phyloP scores from a whole-genome alignment of 1,140 invertebrate genomes.

The Calosoma granatense region DNA sequence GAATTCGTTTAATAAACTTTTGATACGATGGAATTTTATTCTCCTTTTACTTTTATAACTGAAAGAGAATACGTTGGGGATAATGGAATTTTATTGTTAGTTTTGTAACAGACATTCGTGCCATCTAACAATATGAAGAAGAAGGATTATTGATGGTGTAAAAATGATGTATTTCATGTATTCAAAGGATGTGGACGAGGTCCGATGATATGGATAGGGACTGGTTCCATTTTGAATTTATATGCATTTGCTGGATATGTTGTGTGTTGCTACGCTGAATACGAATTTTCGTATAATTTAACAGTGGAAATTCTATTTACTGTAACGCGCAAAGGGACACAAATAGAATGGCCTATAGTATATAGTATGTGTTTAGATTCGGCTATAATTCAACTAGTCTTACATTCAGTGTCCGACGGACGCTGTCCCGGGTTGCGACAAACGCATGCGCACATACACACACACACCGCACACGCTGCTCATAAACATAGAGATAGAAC shows the following conservation, averaged over 20 bases:
- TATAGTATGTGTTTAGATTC: too few relatives aligned
- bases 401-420: background rate
- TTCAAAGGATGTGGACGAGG: background rate
- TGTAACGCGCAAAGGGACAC: background rate
- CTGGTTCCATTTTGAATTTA: background rate
- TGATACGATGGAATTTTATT: too few relatives aligned
- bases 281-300: background rate
- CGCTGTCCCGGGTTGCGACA: background rate
- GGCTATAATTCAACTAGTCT: background rate
- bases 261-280: background rate
- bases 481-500: too few relatives aligned
- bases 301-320: background rate
- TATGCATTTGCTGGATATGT: background rate
- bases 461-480: too few relatives aligned
- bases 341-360: too few relatives aligned
- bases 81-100: too few relatives aligned
- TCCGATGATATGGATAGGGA: too few relatives aligned
- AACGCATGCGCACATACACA: background rate
- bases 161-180: background rate
- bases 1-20: too few relatives aligned
- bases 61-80: too few relatives aligned
- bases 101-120: too few relatives aligned
- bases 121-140: too few relatives aligned
- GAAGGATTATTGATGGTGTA: background rate
- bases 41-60: too few relatives aligned